Evolutionary conservation across 2,888 invertebrate genomes (phyloP).

Genomic region (Fragum sueziense): DNA sequence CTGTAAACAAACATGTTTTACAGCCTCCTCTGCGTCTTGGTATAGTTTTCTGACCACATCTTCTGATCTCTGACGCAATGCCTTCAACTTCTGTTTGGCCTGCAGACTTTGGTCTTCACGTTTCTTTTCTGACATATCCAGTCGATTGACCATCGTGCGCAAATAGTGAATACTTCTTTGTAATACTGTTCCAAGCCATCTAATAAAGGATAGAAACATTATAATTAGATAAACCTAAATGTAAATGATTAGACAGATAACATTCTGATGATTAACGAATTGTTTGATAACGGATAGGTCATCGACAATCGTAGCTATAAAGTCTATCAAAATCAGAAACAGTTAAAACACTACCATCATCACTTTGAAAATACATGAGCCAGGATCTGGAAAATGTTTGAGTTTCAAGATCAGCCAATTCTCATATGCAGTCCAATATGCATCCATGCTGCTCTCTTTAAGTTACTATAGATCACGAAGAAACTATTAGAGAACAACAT

Average conservation of each 20-base stretch:
- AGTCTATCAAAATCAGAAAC: no score
- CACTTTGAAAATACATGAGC: no score
- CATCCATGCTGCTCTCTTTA: no score
- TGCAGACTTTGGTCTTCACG: conserved; percentile 57
- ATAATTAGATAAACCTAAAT: not conserved
- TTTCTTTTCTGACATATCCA: conserved; percentile 65
- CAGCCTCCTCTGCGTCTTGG: conserved; percentile 52
- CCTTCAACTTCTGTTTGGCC: conserved; percentile 56
- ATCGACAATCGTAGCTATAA: no score
- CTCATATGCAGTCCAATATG: no score
- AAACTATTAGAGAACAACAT: no score
- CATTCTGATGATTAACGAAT: not conserved
- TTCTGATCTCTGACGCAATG: conserved; percentile 58
- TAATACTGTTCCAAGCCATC: conserved; percentile 72
- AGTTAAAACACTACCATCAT: no score
- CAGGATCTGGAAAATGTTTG: no score
- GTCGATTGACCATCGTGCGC: conserved; percentile 67
- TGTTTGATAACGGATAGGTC: no score
- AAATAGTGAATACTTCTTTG: conserved; percentile 66
- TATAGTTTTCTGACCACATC: conserved; percentile 49
- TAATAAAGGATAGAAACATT: conserved; percentile 25
- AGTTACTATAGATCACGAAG: no score
- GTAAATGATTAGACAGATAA: not conserved
- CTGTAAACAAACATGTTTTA: conserved; percentile 41
- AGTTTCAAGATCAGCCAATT: no score